A percentile compares a stretch with the other conserved stretches of the same genome.
These are phyloP conservation scores for Clarias platycephalus DNA, from an alignment of 2,797 vertebrate species.

Conservation along the genomic window DNA sequence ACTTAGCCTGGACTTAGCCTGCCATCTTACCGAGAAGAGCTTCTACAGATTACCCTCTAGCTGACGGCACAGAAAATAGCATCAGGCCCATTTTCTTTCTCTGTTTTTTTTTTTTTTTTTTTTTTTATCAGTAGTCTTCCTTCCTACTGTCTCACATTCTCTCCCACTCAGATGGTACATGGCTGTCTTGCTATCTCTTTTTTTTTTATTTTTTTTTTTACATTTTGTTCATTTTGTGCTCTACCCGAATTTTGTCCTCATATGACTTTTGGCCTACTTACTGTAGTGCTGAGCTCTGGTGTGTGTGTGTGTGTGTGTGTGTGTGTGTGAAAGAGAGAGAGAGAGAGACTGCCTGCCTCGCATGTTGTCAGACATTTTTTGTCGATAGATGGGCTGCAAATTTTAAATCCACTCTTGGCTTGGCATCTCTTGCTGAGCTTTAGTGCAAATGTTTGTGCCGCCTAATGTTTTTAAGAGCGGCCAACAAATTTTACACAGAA, in stretches of 20 bases:
- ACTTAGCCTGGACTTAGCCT: conserved; percentile 55
- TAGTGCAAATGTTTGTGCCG: conserved; percentile 19
- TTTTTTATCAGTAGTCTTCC: conserved; percentile 33
- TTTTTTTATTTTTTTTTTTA: not conserved
- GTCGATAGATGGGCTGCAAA: conserved; percentile 46
- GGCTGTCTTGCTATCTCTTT: conserved; percentile 51
- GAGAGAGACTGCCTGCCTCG: conserved; percentile 26
- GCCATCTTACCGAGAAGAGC: conserved; percentile 49
- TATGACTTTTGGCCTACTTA: conserved; percentile 68
- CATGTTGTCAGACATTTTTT: conserved; percentile 34
- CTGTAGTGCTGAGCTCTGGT: conserved; percentile 51
- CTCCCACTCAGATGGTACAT: conserved; percentile 54
- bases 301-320: conserved; percentile 10
- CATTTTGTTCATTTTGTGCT: conserved; percentile 38
- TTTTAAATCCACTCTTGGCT: conserved; percentile 46
- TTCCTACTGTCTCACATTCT: conserved; percentile 47
- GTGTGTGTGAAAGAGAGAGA: conserved; percentile 8
- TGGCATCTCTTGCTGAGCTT: conserved; percentile 25
- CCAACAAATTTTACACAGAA: conserved; percentile 38
- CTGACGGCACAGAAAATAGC: conserved; percentile 59
- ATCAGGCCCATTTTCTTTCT: conserved; percentile 39
- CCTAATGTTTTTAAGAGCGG: conserved; percentile 42
- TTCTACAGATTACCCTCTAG: conserved; percentile 54
- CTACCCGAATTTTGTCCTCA: conserved; percentile 55
- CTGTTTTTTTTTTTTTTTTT: not conserved